Conservation (phyloP, 92 coral and sea anemone species). For the Ricordea florida region DNA sequence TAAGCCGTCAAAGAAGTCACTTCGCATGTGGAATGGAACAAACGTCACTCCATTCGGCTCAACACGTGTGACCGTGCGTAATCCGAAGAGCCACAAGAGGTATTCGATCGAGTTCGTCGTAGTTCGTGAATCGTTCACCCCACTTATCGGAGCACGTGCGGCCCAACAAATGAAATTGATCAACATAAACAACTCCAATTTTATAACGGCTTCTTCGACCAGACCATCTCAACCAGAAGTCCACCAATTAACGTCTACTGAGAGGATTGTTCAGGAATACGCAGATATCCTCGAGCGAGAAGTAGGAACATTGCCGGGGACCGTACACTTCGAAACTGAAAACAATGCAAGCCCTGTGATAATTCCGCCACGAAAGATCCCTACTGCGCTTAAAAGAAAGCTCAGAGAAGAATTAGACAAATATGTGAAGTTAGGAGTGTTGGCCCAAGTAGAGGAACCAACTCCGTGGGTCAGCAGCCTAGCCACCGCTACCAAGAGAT, state of each 20-base stretch:
- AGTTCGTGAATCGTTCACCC: no score
- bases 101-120: conserved; percentile 58
- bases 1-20: conserved; percentile 45
- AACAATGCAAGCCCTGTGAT: neutral
- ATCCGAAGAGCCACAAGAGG: conserved; percentile 44
- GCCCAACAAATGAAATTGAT: conserved; percentile 64
- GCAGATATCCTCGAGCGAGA: conserved; percentile 7
- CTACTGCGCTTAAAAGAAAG: neutral
- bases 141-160: conserved; percentile 59
- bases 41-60: conserved; percentile 42
- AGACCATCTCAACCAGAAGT: neutral
- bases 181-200: conserved; percentile 23
- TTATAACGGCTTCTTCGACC: conserved; percentile 27
- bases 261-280: neutral
- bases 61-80: conserved; percentile 22
- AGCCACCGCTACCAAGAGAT: neutral
- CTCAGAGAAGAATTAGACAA: conserved; percentile 35
- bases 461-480: conserved; percentile 24
- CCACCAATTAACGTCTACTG: neutral
- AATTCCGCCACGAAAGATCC: neutral
- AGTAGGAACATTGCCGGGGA: conserved; percentile 16
- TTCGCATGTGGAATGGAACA: conserved; percentile 56
- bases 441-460: conserved; percentile 14
- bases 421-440: conserved; percentile 18
- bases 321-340: conserved; percentile 43